Conservation (phyloP, 2,113 vertebrate genomes). For the Rhodinocichla rosea region DNA sequence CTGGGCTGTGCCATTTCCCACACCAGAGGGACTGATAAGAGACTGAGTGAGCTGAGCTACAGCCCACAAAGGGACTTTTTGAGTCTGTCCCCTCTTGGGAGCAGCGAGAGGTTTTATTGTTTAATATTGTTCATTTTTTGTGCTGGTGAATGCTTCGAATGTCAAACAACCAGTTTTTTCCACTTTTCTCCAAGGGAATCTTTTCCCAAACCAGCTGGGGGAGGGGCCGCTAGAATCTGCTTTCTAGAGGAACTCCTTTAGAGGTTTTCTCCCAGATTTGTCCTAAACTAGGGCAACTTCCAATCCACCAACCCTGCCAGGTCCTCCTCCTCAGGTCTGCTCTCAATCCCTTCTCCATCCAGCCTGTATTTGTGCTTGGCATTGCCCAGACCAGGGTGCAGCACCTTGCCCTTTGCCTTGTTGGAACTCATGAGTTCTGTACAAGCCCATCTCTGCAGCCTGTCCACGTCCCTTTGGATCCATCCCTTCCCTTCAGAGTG, state of each 20-base stretch:
- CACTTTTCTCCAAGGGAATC: background rate
- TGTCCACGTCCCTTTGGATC: background rate
- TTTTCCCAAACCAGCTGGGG: background rate
- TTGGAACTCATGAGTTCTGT: background rate
- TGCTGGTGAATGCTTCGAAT: background rate
- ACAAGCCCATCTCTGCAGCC: background rate
- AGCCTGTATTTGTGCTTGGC: background rate
- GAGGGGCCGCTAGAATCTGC: background rate
- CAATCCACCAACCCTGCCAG: background rate
- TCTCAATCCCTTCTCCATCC: background rate
- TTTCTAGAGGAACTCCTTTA: background rate
- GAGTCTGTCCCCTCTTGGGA: background rate
- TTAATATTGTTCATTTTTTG: background rate
- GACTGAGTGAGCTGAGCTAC: background rate
- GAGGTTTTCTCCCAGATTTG: background rate
- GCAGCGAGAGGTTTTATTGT: background rate
- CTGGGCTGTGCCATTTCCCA: background rate
- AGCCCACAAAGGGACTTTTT: background rate
- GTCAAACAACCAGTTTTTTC: background rate
- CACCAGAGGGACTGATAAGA: background rate
- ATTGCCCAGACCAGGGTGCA: background rate
- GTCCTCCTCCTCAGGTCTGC: background rate
- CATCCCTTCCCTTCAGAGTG: background rate
- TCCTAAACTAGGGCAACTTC: background rate
- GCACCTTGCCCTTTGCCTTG: background rate